Base-by-base conservation (phyloP, 92 coral and sea anemone genomes). In the Porites cylindrica region DNA sequence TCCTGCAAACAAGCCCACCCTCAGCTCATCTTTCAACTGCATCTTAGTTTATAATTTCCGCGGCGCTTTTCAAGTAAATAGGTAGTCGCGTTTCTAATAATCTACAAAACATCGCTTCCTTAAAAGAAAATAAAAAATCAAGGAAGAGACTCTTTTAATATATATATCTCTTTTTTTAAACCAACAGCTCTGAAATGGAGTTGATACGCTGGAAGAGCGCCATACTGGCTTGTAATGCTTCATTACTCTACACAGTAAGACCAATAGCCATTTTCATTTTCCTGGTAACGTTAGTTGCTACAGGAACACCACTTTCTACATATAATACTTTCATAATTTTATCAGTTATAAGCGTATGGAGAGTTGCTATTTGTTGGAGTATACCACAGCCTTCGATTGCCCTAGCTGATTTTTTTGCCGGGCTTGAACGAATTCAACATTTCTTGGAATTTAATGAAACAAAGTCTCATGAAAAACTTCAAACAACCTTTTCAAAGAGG, bases 311-410 rank as follows among this genome's bases (percentile, higher is more conserved):
- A 64, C 86, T 92, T 17, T 85, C 69, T 43, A 58, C 92, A 17
- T 92, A 88, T 58, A 92, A 84, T 65, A 88, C 87, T 1, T 92
- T 91, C 78, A 85, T 91, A 90, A 73, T 86, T n/a, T 80, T 91
- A 12, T 78, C 94, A 4, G 62, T 88, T 51, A 63, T 88, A 26
- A 92, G 79, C 67, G 80, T 88, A 4, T 10, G 88, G 29, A 61
- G 92, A 17, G 20, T 88, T 1, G 10, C 90, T 14, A 90, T 92
- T 17, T 61, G 92, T 8, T 92, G 95, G 92, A 81, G 63, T n/a
- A 26, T 92, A 66, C 85, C 87, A n/a, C 81, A 88, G 32, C 58
- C 88, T 8, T 82, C 87, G 24, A 88, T 84, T 65, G 66, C 62
- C 6, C 61, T 92, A 11, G 95, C 92, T 2, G 95, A 92, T 67